phyloP scores from a whole-genome alignment of 2,888 invertebrate species.

The Cryptophagus acutangulus region DNA sequence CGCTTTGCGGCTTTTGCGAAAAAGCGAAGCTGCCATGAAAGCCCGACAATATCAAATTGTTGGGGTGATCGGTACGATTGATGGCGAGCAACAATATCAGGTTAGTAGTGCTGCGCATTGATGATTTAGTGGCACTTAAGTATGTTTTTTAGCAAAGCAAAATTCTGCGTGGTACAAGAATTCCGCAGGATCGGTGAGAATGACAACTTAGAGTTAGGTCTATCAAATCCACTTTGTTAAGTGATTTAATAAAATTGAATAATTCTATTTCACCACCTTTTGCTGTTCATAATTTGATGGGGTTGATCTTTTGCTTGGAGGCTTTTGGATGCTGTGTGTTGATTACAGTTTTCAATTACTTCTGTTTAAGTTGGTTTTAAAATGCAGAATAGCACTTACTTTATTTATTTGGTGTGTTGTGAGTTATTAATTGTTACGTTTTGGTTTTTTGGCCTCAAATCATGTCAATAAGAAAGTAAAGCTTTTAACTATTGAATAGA shows the following conservation, averaged over 20 bases:
- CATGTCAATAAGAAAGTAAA: no score
- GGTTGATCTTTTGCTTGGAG: constrained; percentile 4
- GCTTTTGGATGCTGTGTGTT: neutral
- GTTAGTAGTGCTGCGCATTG: constrained; percentile 43
- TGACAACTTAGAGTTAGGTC: constrained; percentile 13
- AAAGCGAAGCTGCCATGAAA: constrained; percentile 71
- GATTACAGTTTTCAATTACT: no score
- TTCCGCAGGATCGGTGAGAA: constrained; percentile 68
- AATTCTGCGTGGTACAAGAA: constrained; percentile 66
- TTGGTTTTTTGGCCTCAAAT: no score
- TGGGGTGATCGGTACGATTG: constrained; percentile 68
- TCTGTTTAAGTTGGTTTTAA: no score
- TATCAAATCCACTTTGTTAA: constrained; percentile 22
- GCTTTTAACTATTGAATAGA: no score
- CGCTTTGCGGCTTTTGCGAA: constrained; percentile 64
- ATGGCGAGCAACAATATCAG: constrained; percentile 70
- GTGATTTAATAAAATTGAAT: constrained; percentile 20
- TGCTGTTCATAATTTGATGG: constrained; percentile 41
- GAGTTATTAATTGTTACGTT: no score
- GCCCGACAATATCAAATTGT: constrained; percentile 85
- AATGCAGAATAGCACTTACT: no score
- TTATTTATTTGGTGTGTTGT: no score
- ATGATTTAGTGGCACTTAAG: constrained; percentile 4
- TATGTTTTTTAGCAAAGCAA: constrained; percentile 66
- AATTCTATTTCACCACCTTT: constrained; percentile 38